These are phyloP conservation scores for Aeoliscus strigatus DNA, from an alignment of 2,797 vertebrate species.

Conservation along the genomic window DNA sequence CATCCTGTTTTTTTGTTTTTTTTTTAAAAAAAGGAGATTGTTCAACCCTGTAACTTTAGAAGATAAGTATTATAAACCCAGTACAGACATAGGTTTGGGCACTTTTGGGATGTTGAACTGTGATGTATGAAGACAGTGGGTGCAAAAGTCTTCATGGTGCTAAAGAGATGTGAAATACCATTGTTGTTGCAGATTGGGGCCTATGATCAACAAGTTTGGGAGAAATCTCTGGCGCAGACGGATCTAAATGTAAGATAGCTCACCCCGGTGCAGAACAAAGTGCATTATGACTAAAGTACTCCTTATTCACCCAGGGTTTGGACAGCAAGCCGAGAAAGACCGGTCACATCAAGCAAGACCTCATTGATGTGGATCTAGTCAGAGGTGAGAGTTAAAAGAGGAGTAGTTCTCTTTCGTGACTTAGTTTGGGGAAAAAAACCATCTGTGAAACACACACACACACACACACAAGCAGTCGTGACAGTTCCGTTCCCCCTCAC, in stretches of 20 bases:
- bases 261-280: neutral
- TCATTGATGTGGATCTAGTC: conserved; percentile 97
- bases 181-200: conserved; percentile 83
- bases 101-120: no score
- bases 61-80: no score
- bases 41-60: no score
- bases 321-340: conserved; percentile 95
- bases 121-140: no score
- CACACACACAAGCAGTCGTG: no score
- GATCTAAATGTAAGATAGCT: conserved; percentile 81
- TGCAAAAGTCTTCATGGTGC: neutral
- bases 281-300: neutral
- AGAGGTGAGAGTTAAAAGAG: conserved; percentile 78
- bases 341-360: conserved; percentile 91
- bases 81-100: no score
- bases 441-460: neutral
- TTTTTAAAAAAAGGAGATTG: neutral
- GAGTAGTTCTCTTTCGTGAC: neutral
- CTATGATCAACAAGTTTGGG: conserved; percentile 94
- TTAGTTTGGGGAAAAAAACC: neutral
- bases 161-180: conserved; percentile 16
- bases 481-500: conserved; percentile 1
- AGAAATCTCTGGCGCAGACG: conserved; percentile 86
- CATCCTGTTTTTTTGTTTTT: neutral
- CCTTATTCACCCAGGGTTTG: conserved; percentile 76